These are phyloP conservation scores for Orbicella faveolata DNA, from an alignment of 64 coral and sea anemone genomes.

Conservation along the genomic window DNA sequence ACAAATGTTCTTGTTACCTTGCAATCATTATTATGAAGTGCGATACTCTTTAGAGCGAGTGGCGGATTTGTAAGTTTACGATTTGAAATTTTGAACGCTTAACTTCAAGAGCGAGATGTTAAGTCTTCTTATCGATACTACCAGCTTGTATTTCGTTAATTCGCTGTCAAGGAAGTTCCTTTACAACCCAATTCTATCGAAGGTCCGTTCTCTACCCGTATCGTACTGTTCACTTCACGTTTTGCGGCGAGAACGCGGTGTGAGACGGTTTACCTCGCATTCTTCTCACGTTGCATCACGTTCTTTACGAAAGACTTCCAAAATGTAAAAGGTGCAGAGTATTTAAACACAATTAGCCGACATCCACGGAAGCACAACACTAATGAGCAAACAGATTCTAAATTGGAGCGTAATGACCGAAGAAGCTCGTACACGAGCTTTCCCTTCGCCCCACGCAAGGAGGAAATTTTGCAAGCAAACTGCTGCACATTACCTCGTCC, in stretches of 20 bases:
- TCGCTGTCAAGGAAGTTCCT: not conserved
- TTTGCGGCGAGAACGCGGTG: not conserved
- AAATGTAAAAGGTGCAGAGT: conserved; percentile 10
- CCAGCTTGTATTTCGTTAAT: not conserved
- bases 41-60: not conserved
- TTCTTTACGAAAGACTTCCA: not conserved
- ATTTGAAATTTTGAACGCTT: not conserved
- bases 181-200: not conserved
- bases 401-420: conserved; percentile 41
- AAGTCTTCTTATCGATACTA: not conserved
- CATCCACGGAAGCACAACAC: conserved; percentile 24
- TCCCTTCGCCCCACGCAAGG: conserved; percentile 8
- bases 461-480: not conserved
- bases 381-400: conserved; percentile 53
- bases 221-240: not conserved
- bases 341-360: conserved; percentile 41
- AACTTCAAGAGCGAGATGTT: not conserved
- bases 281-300: not conserved
- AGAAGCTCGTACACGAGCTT: conserved; percentile 11
- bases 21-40: not conserved
- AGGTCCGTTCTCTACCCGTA: not conserved
- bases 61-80: not conserved
- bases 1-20: not conserved
- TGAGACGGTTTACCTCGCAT: not conserved
- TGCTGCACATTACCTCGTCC: conserved; percentile 13